A percentile compares a stretch with the other conserved stretches of the same genome.
phyloP scores from a whole-genome alignment of 2,888 invertebrate genomes.

The Drosophila atroscutellata region DNA sequence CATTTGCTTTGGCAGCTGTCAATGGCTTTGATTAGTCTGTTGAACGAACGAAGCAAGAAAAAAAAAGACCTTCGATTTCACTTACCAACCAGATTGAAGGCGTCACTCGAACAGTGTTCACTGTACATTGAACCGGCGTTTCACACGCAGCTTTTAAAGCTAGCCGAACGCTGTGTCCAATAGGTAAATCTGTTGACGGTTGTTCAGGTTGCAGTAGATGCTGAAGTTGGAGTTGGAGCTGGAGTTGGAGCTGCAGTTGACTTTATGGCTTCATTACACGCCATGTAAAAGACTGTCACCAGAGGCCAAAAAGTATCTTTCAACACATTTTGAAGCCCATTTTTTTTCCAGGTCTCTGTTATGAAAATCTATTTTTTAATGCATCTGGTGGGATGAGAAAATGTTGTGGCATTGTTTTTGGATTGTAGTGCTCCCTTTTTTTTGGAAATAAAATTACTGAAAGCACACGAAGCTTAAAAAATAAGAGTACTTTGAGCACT shows the following conservation, averaged over 20 bases:
- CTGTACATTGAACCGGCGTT: slow-evolving; percentile 68
- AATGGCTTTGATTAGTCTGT: slow-evolving; percentile 73
- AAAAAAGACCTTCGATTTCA: slow-evolving; percentile 70
- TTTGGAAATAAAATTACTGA: background rate
- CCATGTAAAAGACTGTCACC: slow-evolving; percentile 57
- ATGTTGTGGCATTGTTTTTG: slow-evolving; percentile 64
- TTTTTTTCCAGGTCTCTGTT: slow-evolving; percentile 22
- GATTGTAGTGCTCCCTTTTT: background rate
- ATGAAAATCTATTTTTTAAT: slow-evolving; percentile 59
- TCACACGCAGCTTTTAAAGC: slow-evolving; percentile 65
- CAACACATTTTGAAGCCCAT: slow-evolving; percentile 38
- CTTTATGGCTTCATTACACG: slow-evolving; percentile 56
- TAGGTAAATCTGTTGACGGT: slow-evolving; percentile 25
- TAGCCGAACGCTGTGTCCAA: slow-evolving; percentile 10
- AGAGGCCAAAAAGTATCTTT: slow-evolving; percentile 43
- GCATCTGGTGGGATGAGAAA: slow-evolving; percentile 58
- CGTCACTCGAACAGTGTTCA: slow-evolving; percentile 24
- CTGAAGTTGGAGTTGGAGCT: background rate
- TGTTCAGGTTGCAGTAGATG: slow-evolving; percentile 23
- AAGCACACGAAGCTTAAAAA: background rate
- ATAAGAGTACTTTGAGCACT: slow-evolving; percentile 3
- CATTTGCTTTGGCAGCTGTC: slow-evolving; percentile 69
- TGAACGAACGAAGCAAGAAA: slow-evolving; percentile 44
- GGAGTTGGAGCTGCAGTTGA: background rate
- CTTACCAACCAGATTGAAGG: slow-evolving; percentile 49